Percentiles rank a stretch among this genome's conserved stretches.
These are phyloP conservation scores for Stegostoma tigrinum DNA, from an alignment of 2,113 vertebrate species.

Conservation along the genomic window DNA sequence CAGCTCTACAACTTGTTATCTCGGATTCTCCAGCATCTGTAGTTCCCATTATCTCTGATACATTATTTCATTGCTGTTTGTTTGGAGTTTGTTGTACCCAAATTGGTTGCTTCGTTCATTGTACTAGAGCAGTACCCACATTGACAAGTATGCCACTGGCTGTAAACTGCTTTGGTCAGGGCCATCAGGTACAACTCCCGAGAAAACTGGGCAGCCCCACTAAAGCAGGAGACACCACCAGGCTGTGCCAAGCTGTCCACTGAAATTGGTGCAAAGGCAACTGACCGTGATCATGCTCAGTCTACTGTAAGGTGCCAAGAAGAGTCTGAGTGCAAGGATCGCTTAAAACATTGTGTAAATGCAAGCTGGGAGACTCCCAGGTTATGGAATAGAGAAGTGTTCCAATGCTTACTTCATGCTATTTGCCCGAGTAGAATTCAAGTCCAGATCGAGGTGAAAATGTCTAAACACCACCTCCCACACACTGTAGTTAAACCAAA, in stretches of 20 bases:
- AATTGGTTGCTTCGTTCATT: neutral
- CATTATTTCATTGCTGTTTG: neutral
- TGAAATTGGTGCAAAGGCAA: neutral
- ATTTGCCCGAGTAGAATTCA: neutral
- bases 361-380: neutral
- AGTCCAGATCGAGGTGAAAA: neutral
- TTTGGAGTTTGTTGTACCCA: neutral
- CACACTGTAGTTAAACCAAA: neutral
- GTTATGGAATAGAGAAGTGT: neutral
- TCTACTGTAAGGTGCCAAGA: neutral
- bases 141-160: neutral
- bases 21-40: no score
- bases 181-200: neutral
- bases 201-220: neutral
- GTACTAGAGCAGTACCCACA: neutral
- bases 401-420: neutral
- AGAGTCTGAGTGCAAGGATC: neutral
- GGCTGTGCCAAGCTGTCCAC: neutral
- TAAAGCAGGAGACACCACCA: neutral
- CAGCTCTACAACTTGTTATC: no score
- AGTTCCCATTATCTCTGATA: no score
- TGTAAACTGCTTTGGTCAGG: neutral
- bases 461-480: neutral
- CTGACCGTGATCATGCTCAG: neutral
- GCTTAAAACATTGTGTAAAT: neutral